Conservation (phyloP, 2,113 vertebrate species). For the Myiozetetes cayanensis region DNA sequence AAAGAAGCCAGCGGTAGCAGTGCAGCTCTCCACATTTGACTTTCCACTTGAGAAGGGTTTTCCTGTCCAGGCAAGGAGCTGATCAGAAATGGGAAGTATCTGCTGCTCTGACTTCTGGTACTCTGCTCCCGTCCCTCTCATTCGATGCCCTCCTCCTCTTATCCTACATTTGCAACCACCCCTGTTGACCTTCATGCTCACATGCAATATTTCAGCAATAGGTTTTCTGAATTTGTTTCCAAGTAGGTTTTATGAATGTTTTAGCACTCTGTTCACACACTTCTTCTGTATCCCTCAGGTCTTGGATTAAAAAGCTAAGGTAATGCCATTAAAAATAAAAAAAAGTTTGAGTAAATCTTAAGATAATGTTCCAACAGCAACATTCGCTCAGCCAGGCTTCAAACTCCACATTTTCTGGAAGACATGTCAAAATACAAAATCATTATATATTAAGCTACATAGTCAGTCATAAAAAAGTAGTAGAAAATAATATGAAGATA, state of each 20-base stretch:
- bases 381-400: constrained; percentile 12
- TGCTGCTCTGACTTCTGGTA: not conserved
- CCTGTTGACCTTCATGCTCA: not conserved
- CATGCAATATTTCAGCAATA: not conserved
- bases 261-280: not conserved
- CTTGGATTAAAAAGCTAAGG: not conserved
- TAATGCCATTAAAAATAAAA: not conserved
- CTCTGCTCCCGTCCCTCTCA: not conserved
- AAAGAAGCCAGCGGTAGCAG: not conserved
- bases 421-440: not conserved
- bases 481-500: constrained; percentile 7
- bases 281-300: not conserved
- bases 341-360: not conserved
- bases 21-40: not conserved
- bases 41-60: not conserved
- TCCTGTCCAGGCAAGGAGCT: not conserved
- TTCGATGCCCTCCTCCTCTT: not conserved
- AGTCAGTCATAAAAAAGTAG: constrained; percentile 6
- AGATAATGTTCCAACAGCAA: constrained; percentile 49
- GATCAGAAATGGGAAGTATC: not conserved
- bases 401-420: constrained; percentile 27
- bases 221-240: not conserved
- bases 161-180: not conserved
- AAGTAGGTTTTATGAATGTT: not conserved
- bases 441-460: not conserved